These are phyloP conservation scores for Hydra vulgaris DNA, from an alignment of 30 jellyfish, hydroid and myxozoan species.

Conservation along the genomic window DNA sequence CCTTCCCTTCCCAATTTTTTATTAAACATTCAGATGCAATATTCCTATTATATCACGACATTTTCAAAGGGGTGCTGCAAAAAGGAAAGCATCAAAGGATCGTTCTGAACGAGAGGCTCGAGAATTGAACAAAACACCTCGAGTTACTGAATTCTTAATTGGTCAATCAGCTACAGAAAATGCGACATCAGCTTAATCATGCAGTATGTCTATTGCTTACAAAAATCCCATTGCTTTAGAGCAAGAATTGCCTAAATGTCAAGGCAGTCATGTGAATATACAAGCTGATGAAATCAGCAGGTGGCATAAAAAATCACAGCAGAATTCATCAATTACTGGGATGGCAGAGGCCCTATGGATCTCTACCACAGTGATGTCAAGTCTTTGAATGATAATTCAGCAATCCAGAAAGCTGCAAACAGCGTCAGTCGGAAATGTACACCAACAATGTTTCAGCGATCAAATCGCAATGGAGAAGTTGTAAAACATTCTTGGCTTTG, in stretches of 20 bases:
- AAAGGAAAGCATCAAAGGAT: not conserved
- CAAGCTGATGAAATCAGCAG: not conserved
- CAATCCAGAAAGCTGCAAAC: not conserved
- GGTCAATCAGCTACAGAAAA: not conserved
- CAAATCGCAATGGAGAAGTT: slow-evolving; percentile 1
- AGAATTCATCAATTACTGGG: not conserved
- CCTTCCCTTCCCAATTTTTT: not conserved
- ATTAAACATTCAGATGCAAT: not conserved
- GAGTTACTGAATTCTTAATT: not conserved
- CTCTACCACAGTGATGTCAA: not conserved
- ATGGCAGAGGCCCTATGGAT: not conserved
- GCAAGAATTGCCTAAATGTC: not conserved
- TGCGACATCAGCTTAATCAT: not conserved
- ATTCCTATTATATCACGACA: not conserved
- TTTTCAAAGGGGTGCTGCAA: not conserved
- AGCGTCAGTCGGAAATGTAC: slow-evolving; percentile 2
- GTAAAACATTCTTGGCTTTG: slow-evolving; percentile 10
- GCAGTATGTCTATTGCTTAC: not conserved
- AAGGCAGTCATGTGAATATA: not conserved
- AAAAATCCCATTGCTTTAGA: not conserved
- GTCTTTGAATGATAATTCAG: not conserved
- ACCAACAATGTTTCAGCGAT: not conserved
- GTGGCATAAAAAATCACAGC: not conserved
- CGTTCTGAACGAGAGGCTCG: not conserved
- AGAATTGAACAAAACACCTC: not conserved